A percentile compares a stretch with the other conserved stretches of the same genome.
Conservation (phyloP, 2,113 vertebrate genomes). For the Emydura subglobosa region DNA sequence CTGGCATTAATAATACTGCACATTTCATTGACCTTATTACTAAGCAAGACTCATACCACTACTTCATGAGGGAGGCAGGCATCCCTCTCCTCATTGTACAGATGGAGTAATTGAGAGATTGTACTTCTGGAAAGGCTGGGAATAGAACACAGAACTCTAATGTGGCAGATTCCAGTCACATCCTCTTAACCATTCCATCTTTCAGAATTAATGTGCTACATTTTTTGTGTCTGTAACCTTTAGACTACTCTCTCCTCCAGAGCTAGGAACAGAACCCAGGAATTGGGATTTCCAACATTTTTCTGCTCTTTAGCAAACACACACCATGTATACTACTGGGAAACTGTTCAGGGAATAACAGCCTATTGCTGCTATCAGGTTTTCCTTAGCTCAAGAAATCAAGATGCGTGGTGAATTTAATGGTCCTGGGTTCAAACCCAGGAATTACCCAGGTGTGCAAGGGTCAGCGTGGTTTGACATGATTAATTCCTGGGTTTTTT, state of each 20-base stretch:
- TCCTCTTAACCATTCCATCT: not conserved
- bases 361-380: not conserved
- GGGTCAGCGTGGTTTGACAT: not conserved
- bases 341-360: not conserved
- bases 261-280: not conserved
- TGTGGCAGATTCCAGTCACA: fast-evolving
- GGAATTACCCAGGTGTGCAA: not conserved
- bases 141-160: not conserved
- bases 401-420: not conserved
- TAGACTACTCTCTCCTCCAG: not conserved
- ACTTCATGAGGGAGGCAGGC: not conserved
- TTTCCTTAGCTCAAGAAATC: not conserved
- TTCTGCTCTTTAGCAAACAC: not conserved
- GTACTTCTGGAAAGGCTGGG: not conserved
- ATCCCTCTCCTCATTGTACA: not conserved
- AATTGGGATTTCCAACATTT: not conserved
- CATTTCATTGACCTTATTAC: not conserved
- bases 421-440: not conserved
- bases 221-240: not conserved
- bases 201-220: not conserved
- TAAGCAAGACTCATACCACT: not conserved
- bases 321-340: fast-evolving
- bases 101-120: not conserved
- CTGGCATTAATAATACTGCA: not conserved
- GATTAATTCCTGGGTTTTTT: too few relatives aligned